Base-by-base conservation (phyloP, 2,113 vertebrate species). In the Brachypteracias leptosomus region DNA sequence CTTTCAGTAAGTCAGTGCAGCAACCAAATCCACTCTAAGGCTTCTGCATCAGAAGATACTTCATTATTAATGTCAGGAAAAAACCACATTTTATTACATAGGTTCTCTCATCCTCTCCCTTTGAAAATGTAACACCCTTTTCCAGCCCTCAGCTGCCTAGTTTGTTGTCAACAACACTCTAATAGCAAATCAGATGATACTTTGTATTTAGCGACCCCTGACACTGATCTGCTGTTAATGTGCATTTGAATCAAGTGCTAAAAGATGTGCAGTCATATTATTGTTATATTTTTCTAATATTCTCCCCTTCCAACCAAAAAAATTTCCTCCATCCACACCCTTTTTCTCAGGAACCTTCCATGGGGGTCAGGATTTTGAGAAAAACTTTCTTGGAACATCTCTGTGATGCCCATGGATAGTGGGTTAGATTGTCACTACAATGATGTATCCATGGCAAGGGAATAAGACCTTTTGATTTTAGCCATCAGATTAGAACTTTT, bases 191-290 rank as follows among this genome's bases (percentile, higher is more conserved):
- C 58, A 85, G 55, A 61, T 78, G 66, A 61, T 72, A 40, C 24
- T 87, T 93, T 71, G 55, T 57, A 31, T 87, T 67, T 90, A 61
- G 63, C 16, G 71, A 33, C 36, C 16, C 15, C 36, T 66, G 68
- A 58, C 6, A 28, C 11, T 38, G 58, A 58, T 61, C 81, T 96
- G 51, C 75, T 93, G 88, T 31, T 95, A 31, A 86, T 95, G 58
- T 70, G 47, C 36, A 29, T 70, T 91, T 93, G 84, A 93, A 89
- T 91, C 73, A 68, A 21, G 29, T 68, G 38, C 36, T 81, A 51
- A 38, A 87, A 83, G 31, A 72, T 75, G 22, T 42, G 9, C 35
- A 49, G 24, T 40, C 20, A 79, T 88, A 44, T 85, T 89, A 42
- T 29, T 63, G 65, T 78, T 52, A 68, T 29, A 65, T 13, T 88